Conservation (phyloP, 2,113 vertebrate genomes). For the Pipa parva region DNA sequence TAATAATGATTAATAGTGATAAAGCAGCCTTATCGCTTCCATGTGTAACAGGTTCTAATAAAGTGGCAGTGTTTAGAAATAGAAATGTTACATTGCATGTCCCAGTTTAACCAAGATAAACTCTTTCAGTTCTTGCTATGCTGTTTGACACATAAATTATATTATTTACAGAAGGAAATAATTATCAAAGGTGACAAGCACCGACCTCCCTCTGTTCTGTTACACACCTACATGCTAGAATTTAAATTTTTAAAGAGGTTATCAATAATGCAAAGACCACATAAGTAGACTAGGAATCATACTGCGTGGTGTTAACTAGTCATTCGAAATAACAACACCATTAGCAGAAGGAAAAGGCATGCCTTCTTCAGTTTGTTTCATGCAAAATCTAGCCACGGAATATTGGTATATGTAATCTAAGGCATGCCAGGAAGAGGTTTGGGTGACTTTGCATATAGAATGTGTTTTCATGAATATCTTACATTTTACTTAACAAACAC, state of each 20-base stretch:
- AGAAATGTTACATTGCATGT: background rate
- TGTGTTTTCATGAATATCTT: too few species aligned
- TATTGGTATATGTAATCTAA: background rate
- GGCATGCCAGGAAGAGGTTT: background rate
- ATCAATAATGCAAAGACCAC: slow-evolving; percentile 34
- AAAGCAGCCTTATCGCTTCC: too few species aligned
- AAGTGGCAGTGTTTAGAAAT: background rate
- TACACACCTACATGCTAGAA: background rate
- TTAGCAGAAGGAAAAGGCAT: background rate
- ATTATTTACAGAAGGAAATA: slow-evolving; percentile 21
- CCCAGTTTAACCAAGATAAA: background rate
- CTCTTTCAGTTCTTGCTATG: background rate
- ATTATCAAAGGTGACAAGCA: background rate
- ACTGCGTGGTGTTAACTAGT: background rate
- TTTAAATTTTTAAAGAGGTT: slow-evolving; percentile 7
- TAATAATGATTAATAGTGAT: too few species aligned
- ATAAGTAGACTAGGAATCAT: slow-evolving; percentile 8
- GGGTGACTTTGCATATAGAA: too few species aligned
- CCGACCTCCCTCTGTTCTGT: background rate
- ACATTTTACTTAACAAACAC: too few species aligned
- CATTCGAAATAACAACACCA: slow-evolving; percentile 4
- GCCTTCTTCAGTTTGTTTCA: background rate
- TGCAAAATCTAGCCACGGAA: background rate
- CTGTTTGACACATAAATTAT: slow-evolving; percentile 5
- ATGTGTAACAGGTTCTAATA: too few species aligned